Conservation (phyloP, 2,888 invertebrate genomes). For the Liopterus haemorrhoidalis region DNA sequence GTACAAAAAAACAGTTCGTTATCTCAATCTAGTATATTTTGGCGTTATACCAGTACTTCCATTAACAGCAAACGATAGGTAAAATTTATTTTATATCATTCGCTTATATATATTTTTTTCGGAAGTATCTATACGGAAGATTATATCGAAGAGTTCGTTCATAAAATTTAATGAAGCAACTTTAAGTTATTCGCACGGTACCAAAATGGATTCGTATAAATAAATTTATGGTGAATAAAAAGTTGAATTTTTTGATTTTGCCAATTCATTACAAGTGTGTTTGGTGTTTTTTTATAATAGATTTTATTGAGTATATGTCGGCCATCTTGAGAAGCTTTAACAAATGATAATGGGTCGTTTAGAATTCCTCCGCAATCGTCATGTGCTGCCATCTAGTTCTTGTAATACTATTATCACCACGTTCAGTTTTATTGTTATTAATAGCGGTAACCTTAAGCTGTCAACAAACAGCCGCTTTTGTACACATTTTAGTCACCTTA, state of each 20-base stretch:
- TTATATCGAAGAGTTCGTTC: too few species aligned
- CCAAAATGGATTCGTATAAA: too few species aligned
- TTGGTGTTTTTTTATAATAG: slow-evolving; percentile 18
- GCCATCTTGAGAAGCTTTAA: slow-evolving; percentile 38
- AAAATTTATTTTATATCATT: too few species aligned
- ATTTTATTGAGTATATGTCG: slow-evolving; percentile 29
- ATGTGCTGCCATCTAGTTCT: slow-evolving; percentile 37
- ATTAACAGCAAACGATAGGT: too few species aligned
- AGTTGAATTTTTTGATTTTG: slow-evolving; percentile 36
- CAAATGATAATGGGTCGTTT: slow-evolving; percentile 47
- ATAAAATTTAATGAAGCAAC: too few species aligned
- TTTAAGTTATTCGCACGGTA: too few species aligned
- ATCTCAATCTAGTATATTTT: too few species aligned
- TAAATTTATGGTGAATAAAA: too few species aligned
- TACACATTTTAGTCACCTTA: slow-evolving; percentile 46
- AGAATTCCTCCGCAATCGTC: slow-evolving; percentile 43
- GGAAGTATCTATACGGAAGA: too few species aligned
- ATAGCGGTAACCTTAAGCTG: slow-evolving; percentile 46
- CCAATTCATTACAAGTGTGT: slow-evolving; percentile 31
- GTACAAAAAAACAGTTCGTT: too few species aligned
- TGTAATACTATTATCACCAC: slow-evolving; percentile 47
- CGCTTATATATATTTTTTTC: too few species aligned
- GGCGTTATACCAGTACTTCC: too few species aligned
- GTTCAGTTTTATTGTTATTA: slow-evolving; percentile 49
- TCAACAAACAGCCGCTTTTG: slow-evolving; percentile 41